These are phyloP conservation scores for Galeopsomyia nigrocyanea DNA, from an alignment of 2,888 invertebrate genomes.

Conservation along the genomic window DNA sequence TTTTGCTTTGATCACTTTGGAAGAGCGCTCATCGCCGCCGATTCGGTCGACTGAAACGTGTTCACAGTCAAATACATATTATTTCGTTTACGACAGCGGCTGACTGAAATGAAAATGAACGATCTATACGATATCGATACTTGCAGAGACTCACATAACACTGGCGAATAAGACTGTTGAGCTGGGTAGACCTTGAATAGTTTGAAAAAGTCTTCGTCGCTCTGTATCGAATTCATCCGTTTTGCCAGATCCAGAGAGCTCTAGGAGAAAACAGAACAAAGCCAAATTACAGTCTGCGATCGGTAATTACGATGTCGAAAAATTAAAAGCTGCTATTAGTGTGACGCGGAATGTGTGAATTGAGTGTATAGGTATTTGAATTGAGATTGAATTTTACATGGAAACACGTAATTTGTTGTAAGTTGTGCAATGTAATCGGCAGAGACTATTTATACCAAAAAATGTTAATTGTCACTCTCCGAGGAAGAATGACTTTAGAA, in stretches of 20 bases:
- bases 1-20: slow-evolving; percentile 50
- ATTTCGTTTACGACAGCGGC: too few species aligned
- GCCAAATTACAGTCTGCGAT: too few species aligned
- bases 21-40: slow-evolving; percentile 48
- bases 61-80: too few species aligned
- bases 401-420: background rate
- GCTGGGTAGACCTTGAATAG: slow-evolving; percentile 49
- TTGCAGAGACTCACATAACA: slow-evolving; percentile 57
- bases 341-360: too few species aligned
- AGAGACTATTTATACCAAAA: too few species aligned
- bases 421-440: too few species aligned
- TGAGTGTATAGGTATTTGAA: too few species aligned
- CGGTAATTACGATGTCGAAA: too few species aligned
- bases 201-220: slow-evolving; percentile 55
- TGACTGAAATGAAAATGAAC: too few species aligned
- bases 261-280: slow-evolving; percentile 50
- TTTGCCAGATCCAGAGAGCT: slow-evolving; percentile 49
- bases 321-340: too few species aligned
- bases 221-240: slow-evolving; percentile 47
- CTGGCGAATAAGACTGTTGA: slow-evolving; percentile 46
- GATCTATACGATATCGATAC: slow-evolving; percentile 62
- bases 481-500: background rate
- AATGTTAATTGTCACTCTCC: too few species aligned
- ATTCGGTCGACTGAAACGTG: slow-evolving; percentile 52
- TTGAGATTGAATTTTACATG: too few species aligned